These are phyloP conservation scores for Siderastrea radians DNA, from an alignment of 92 coral and sea anemone species.

Conservation along the genomic window DNA sequence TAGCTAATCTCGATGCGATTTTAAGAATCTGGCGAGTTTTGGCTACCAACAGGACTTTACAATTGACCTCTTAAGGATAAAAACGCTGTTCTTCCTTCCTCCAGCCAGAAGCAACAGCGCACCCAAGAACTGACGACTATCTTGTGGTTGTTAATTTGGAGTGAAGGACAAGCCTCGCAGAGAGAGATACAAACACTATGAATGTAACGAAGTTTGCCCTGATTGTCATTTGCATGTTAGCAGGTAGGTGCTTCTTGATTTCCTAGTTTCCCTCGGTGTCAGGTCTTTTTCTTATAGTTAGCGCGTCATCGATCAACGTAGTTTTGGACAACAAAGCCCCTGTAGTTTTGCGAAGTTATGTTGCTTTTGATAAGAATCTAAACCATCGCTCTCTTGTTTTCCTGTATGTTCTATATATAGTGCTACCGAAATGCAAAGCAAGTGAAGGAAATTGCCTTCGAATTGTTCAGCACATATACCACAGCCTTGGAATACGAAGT, in stretches of 20 bases:
- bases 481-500: conserved; percentile 70
- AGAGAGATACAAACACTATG: conserved; percentile 37
- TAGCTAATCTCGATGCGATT: conserved; percentile 46
- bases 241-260: conserved; percentile 56
- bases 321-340: conserved; percentile 1
- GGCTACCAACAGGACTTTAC: conserved; percentile 31
- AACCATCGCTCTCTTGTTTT: conserved; percentile 36
- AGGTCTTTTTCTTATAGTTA: not conserved
- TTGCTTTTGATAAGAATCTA: conserved; percentile 40
- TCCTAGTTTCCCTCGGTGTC: not conserved
- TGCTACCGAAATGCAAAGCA: conserved; percentile 35
- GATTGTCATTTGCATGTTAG: conserved; percentile 50
- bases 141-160: not conserved
- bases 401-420: conserved; percentile 51
- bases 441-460: conserved; percentile 69
- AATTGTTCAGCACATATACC: conserved; percentile 66
- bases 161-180: conserved; percentile 21
- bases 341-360: not conserved
- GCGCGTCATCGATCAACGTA: not conserved
- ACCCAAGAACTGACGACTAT: conserved; percentile 8
- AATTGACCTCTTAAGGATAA: conserved; percentile 52
- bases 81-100: conserved; percentile 7
- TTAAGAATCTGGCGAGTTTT: conserved; percentile 50
- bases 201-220: conserved; percentile 19
- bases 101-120: conserved; percentile 9